These are phyloP conservation scores for Salpingus planirostris DNA, from an alignment of 2,888 invertebrate genomes.

Conservation along the genomic window DNA sequence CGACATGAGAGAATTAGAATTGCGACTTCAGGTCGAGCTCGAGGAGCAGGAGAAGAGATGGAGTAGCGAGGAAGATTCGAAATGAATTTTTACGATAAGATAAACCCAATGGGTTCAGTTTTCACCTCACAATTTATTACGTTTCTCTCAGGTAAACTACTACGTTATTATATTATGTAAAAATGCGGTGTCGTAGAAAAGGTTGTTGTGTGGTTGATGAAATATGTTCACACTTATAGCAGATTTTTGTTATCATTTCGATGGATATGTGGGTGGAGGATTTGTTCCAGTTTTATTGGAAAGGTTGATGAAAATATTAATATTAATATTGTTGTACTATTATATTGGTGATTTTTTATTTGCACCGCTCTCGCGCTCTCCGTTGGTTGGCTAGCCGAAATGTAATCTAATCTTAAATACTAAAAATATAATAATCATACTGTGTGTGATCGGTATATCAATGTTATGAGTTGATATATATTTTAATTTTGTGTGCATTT, in stretches of 20 bases:
- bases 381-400: constrained; percentile 23
- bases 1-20: constrained; percentile 56
- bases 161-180: too few relatives aligned
- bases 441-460: constrained; percentile 46
- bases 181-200: too few relatives aligned
- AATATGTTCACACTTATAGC: too few relatives aligned
- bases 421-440: constrained; percentile 43
- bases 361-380: constrained; percentile 12
- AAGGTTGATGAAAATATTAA: constrained; percentile 17
- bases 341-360: too few relatives aligned
- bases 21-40: constrained; percentile 57
- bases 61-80: constrained; percentile 50
- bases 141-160: too few relatives aligned
- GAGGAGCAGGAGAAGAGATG: constrained; percentile 55
- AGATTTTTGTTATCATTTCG: too few relatives aligned
- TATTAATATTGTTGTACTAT: too few relatives aligned
- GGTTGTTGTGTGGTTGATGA: too few relatives aligned
- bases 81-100: constrained; percentile 11
- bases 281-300: constrained; percentile 46
- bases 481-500: constrained; percentile 38
- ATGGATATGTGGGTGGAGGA: too few relatives aligned
- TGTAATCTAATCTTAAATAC: constrained; percentile 28
- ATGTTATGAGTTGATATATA: constrained; percentile 43
- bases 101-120: constrained; percentile 40
- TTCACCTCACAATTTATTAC: too few relatives aligned